A percentile compares a stretch with the other conserved stretches of the same genome.
phyloP scores from a whole-genome alignment of 2,797 vertebrate species.

The Myripristis jacobus region DNA sequence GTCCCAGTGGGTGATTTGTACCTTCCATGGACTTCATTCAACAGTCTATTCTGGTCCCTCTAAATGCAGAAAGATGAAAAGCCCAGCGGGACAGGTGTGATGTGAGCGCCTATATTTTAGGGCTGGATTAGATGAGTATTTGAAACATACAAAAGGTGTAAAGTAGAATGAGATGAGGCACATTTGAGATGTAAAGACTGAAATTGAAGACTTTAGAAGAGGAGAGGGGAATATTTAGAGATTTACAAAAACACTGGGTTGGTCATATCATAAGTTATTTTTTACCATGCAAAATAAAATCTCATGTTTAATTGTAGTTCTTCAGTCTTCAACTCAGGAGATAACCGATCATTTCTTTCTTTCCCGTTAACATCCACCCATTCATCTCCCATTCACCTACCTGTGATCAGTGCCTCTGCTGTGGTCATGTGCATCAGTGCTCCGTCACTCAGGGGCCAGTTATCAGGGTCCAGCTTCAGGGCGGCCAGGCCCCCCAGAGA shows the following conservation, averaged over 20 bases:
- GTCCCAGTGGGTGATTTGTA: constrained; percentile 57
- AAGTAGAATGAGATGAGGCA: no score
- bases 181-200: no score
- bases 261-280: no score
- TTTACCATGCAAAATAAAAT: not conserved
- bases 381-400: constrained; percentile 76
- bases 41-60: constrained; percentile 52
- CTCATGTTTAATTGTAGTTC: not conserved
- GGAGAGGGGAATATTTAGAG: no score
- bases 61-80: constrained; percentile 31
- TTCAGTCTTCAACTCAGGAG: not conserved
- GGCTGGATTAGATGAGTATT: not conserved
- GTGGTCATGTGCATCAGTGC: constrained; percentile 95
- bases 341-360: not conserved
- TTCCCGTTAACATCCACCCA: not conserved
- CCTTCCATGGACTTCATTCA: constrained; percentile 30
- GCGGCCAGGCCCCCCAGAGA: constrained; percentile 87
- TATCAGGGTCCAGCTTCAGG: constrained; percentile 87
- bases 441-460: constrained; percentile 94
- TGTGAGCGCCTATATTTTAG: not conserved
- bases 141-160: not conserved
- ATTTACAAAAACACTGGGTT: no score
- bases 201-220: no score
- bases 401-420: constrained; percentile 92
- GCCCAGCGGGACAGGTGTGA: not conserved